A percentile compares a stretch with the other conserved stretches of the same genome.
Conservation (phyloP, 2,797 vertebrate species). For the Varecia variegata region DNA sequence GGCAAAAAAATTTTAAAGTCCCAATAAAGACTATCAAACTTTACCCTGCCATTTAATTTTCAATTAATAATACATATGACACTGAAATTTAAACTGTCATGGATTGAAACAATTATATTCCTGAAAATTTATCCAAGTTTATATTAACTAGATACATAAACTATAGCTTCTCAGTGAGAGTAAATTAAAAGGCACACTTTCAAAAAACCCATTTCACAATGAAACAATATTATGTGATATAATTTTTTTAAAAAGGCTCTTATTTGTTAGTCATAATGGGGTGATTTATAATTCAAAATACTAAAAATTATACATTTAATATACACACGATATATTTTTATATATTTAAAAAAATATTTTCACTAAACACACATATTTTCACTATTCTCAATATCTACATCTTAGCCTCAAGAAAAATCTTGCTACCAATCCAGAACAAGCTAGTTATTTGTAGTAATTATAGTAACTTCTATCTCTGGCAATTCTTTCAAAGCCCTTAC, state of each 20-base stretch:
- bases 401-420: slow-evolving; percentile 46
- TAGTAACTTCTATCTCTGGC: slow-evolving; percentile 36
- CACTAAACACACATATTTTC: not conserved
- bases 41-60: not conserved
- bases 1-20: not conserved
- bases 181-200: slow-evolving; percentile 11
- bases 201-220: slow-evolving; percentile 18
- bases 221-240: not conserved
- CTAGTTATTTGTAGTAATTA: slow-evolving; percentile 47
- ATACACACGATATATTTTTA: not conserved
- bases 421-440: not conserved
- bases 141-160: slow-evolving; percentile 23
- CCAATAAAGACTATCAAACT: not conserved
- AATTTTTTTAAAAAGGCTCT: not conserved
- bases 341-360: not conserved
- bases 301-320: not conserved
- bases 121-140: slow-evolving; percentile 3
- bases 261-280: not conserved
- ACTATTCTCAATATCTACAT: not conserved
- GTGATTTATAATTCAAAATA: slow-evolving; percentile 28
- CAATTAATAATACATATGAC: not conserved
- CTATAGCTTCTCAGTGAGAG: not conserved
- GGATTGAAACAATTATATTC: not conserved
- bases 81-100: not conserved
- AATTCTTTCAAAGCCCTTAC: slow-evolving; percentile 46